These are phyloP conservation scores for Drosophila neocordata DNA, from an alignment of 1,140 invertebrate genomes.

Conservation along the genomic window DNA sequence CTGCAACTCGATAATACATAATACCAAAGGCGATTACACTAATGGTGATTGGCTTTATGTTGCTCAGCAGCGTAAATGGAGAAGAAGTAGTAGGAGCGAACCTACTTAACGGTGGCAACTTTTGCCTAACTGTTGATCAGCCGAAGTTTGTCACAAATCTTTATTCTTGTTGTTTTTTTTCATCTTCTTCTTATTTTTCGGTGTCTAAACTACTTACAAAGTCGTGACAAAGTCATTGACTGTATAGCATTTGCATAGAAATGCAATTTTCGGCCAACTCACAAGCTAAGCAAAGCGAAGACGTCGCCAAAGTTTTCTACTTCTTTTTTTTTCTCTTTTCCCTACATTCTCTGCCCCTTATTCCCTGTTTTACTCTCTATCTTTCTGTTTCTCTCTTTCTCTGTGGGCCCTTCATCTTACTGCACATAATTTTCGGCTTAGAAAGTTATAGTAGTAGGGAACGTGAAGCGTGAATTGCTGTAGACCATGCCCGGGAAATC, in stretches of 20 bases:
- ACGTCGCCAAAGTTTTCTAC: constrained; percentile 23
- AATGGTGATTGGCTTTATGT: constrained; percentile 79
- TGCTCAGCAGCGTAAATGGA: constrained; percentile 16
- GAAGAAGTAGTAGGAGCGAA: constrained; percentile 18
- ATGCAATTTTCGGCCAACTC: constrained; percentile 72
- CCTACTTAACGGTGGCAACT: constrained; percentile 62
- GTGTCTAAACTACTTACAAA: constrained; percentile 70
- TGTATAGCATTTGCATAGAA: constrained; percentile 78
- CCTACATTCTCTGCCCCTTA: background rate
- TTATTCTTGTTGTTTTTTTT: constrained; percentile 21
- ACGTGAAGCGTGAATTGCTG: constrained; percentile 35
- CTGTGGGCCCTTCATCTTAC: constrained; percentile 7
- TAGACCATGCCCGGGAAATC: constrained; percentile 40
- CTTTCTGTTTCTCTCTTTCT: background rate
- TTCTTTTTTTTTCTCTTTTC: background rate
- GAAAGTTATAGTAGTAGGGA: constrained; percentile 53
- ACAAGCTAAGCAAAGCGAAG: constrained; percentile 33
- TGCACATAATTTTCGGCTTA: constrained; percentile 52
- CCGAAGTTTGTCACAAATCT: constrained; percentile 57
- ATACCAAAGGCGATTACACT: constrained; percentile 77
- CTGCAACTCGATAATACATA: constrained; percentile 61
- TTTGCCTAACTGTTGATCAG: constrained; percentile 76
- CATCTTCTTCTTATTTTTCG: constrained; percentile 23
- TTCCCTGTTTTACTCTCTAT: no score
- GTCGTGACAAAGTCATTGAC: constrained; percentile 79